Base-by-base conservation (phyloP, 2,113 vertebrate species). In the Seriola dumerili region DNA sequence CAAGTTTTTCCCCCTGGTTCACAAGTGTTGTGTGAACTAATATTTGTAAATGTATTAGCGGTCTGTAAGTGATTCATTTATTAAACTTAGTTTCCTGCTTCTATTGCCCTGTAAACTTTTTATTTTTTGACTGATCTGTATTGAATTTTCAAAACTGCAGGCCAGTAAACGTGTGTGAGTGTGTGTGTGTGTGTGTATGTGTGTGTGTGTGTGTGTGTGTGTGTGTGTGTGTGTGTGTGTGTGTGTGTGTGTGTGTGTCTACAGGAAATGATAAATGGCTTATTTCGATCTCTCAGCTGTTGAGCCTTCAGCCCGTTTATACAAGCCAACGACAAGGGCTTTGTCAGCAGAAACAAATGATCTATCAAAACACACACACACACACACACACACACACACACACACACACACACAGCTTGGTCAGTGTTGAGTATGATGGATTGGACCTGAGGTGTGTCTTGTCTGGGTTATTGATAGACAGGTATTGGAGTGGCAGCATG, bases 281-380 rank as follows among this genome's bases (percentile, higher is more conserved):
- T 61, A 61, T 88, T 93, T 91, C 79, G 84, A 92, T 83, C 83
- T 46, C 76, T 81, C 70, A 84, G 88, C 76, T 86, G 85, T 89
- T 76, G 69, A 87, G 67, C 52, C 67, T 11, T 67, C 63, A 57
- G 48, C 74, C 72, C 23, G 50, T 86, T 91, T 80, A 74, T 81
- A 75, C 54, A 72, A 75, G 76, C 72, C 59, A 78, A 58, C 29
- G 10, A 67, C 74, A 1, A 13, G 32, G 70, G 84, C 86, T 82
- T 89, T 78, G 87, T 92, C 93, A 92, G 90, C 92, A 92, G 83
- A 89, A 94, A 87, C 83, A 89, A 92, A 92, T 78, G 62, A 92
- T 84, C 85, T 80, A 87, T 90, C 65, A 79, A 42, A 42, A 42
- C 40, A 42, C 40, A 11, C 40, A 42, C 25, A 42, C 8, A 68